Evolutionary conservation across 2,797 vertebrate species (phyloP).

Genomic region (Okamejei kenojei): DNA sequence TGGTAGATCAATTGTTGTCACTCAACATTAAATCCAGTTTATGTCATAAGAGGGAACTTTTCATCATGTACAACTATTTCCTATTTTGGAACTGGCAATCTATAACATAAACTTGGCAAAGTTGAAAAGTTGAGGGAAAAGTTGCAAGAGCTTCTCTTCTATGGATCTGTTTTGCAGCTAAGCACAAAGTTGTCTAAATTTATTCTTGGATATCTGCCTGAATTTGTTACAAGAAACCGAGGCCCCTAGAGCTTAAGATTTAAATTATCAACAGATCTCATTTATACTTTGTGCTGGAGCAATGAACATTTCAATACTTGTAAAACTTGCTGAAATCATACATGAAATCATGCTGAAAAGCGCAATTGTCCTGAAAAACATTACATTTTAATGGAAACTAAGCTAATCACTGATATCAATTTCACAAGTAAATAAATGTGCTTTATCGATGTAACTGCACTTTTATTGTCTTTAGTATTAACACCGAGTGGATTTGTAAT

Average conservation of each 20-base stretch:
- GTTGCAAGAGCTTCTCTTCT: background rate
- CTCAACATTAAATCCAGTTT: background rate
- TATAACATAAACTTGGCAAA: background rate
- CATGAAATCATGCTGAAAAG: background rate
- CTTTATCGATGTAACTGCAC: background rate
- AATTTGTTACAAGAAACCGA: background rate
- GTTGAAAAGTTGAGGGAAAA: background rate
- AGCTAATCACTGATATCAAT: background rate
- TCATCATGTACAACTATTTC: background rate
- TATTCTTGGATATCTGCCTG: background rate
- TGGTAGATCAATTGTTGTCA: background rate
- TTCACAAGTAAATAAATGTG: background rate
- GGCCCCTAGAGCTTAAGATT: background rate
- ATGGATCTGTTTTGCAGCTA: background rate
- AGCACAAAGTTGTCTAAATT: background rate
- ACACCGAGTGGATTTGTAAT: background rate
- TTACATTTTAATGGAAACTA: background rate
- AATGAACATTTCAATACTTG: constrained; percentile 12
- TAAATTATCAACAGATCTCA: background rate
- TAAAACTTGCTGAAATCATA: background rate
- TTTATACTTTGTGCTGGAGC: background rate
- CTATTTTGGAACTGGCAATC: background rate
- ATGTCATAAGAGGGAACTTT: background rate
- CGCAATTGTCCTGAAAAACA: background rate
- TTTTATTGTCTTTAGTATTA: background rate